A percentile compares a stretch with the other conserved stretches of the same genome.
Conservation (phyloP, 2,113 vertebrate genomes). For the Piaya cayana region DNA sequence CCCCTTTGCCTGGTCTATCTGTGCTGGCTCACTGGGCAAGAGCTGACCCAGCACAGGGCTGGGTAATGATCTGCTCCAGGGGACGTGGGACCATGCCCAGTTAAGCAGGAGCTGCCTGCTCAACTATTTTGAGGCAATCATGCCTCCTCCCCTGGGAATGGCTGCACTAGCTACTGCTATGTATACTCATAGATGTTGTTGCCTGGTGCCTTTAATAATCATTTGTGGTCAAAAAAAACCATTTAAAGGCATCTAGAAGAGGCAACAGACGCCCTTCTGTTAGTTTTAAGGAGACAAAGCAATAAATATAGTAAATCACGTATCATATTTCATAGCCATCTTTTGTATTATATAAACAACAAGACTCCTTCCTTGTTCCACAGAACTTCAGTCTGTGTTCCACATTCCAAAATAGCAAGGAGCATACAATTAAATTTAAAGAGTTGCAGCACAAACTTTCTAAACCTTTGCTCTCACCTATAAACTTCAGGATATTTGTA, state of each 20-base stretch:
- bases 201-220: neutral
- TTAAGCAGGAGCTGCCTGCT: neutral
- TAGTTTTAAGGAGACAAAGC: neutral
- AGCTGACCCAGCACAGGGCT: neutral
- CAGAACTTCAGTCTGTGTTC: neutral
- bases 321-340: neutral
- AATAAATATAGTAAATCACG: neutral
- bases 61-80: neutral
- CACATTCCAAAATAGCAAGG: neutral
- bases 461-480: neutral
- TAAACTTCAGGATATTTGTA: neutral
- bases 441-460: neutral
- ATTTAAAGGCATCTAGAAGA: neutral
- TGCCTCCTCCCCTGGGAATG: neutral
- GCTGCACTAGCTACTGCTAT: neutral
- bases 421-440: neutral
- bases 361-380: neutral
- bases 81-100: neutral
- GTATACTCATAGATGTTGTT: neutral
- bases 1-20: neutral
- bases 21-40: neutral
- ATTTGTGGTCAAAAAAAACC: neutral
- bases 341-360: conserved; percentile 1
- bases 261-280: neutral
- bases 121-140: neutral